Conservation (phyloP, 2,888 invertebrate genomes). For the Hofmannophila pseudospretella region DNA sequence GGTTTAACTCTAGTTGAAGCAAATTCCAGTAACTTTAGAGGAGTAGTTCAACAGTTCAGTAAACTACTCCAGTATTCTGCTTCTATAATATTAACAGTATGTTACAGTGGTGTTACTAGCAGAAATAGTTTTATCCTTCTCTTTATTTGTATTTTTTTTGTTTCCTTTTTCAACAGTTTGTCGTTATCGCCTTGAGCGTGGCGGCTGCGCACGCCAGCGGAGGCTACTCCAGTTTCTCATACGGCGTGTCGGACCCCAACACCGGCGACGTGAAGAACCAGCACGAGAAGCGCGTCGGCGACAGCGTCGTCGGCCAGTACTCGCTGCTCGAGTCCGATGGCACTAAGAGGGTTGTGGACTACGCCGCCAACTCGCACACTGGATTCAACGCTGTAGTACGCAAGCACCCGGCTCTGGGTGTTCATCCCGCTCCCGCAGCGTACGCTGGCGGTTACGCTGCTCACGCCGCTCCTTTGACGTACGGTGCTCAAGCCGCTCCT, state of each 20-base stretch:
- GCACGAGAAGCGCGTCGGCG: slow-evolving; percentile 65
- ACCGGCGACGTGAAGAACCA: slow-evolving; percentile 74
- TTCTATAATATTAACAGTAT: no score
- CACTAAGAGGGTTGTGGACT: slow-evolving; percentile 67
- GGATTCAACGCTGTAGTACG: slow-evolving; percentile 73
- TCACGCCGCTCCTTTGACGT: slow-evolving; percentile 16
- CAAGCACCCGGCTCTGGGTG: slow-evolving; percentile 39
- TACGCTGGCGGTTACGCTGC: slow-evolving; percentile 17
- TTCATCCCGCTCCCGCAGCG: slow-evolving; percentile 27
- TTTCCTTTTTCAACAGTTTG: no score
- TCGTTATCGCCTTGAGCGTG: slow-evolving; percentile 30
- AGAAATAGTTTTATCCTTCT: no score
- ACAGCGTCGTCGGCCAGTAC: slow-evolving; percentile 68
- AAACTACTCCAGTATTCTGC: no score
- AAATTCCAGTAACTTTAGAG: no score
- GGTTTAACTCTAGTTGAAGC: no score
- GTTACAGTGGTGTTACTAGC: no score
- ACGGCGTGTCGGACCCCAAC: slow-evolving; percentile 68
- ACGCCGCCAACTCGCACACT: slow-evolving; percentile 60
- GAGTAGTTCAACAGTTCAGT: no score
- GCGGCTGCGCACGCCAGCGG: slow-evolving; percentile 42
- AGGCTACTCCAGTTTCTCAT: slow-evolving; percentile 60
- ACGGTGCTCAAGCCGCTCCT: slow-evolving; percentile 17
- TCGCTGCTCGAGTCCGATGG: slow-evolving; percentile 70
- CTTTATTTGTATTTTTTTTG: no score